Evolutionary conservation across 2,888 invertebrate genomes (phyloP), one percentile per base, ranked within the genome.

Genomic region (Dioctria rufipes): DNA sequence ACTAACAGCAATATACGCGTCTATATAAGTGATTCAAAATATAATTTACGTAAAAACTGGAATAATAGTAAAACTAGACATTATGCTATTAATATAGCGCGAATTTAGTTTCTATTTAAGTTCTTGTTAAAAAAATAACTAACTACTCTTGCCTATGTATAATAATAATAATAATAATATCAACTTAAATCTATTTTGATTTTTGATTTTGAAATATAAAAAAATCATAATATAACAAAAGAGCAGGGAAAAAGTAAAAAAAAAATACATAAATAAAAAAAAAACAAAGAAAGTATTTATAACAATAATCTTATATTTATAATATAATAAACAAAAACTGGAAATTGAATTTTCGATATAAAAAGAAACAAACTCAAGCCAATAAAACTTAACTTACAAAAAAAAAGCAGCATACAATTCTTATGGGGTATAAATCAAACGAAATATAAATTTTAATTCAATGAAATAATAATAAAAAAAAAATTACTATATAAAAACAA

Each of bases 31-130:
- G 25, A 25, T 25, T 25, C 25, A 40, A 63, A 63, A 9, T 25
- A 49, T 4, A 39, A 4, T 9, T 9, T n/a, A 9, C 67, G 46
- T 6, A 43, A 43, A 49, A 3, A 69, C 39, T 13, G 66, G n/a
- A 43, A 43, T 43, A 49, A 63, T 43, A 49, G 51, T 4, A 69
- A 69, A 37, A 25, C 13, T 69, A 69, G 51, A 69, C 69, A 43
- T 49, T 46, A 69, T 51, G 39, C 37, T 9, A 8, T 51, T 49
- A 39, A 49, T 66, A 43, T 66, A 66, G 66, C 43, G 66, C 13
- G 5, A 43, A 43, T 66, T 39, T 63, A 63, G 66, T 43, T 66
- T 66, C 43, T n/a, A 4, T 54, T 8, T n/a, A 8, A 61, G n/a
- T 66, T 43, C 43, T 13, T 4, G 43, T 42, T 60, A 5, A 60